These are phyloP conservation scores for Criorhina ranunculi DNA, from an alignment of 2,888 invertebrate species.

Conservation along the genomic window DNA sequence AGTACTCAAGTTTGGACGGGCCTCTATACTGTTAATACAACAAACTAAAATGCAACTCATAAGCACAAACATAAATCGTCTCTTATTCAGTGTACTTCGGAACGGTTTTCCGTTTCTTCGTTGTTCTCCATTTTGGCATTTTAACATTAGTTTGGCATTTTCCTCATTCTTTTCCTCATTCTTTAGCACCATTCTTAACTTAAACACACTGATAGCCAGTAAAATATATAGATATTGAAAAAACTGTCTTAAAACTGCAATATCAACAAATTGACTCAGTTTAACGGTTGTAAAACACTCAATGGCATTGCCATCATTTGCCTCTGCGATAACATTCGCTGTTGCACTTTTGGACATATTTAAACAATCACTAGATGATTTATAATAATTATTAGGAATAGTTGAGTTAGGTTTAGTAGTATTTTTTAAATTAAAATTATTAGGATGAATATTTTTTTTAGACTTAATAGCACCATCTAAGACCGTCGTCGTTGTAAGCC, in stretches of 20 bases:
- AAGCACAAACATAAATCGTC: slow-evolving; percentile 43
- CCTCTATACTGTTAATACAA: slow-evolving; percentile 80
- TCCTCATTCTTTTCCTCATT: slow-evolving; percentile 7
- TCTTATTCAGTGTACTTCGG: slow-evolving; percentile 28
- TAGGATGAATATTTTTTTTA: slow-evolving; percentile 56
- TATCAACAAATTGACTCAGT: slow-evolving; percentile 64
- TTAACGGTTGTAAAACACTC: slow-evolving; percentile 2
- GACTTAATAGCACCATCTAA: slow-evolving; percentile 80
- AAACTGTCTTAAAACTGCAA: slow-evolving; percentile 10
- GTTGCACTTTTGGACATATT: slow-evolving; percentile 51
- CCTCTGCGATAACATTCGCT: background rate
- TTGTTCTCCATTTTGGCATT: slow-evolving; percentile 61
- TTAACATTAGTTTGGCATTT: slow-evolving; percentile 53
- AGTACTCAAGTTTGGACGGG: slow-evolving; percentile 81
- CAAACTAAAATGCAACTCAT: slow-evolving; percentile 78
- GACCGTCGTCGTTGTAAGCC: slow-evolving; percentile 73
- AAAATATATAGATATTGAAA: slow-evolving; percentile 23
- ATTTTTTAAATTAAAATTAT: slow-evolving; percentile 35
- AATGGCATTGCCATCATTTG: background rate
- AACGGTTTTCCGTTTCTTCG: slow-evolving; percentile 26
- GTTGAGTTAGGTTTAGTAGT: slow-evolving; percentile 58
- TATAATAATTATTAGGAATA: slow-evolving; percentile 54
- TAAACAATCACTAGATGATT: slow-evolving; percentile 41
- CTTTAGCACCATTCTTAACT: slow-evolving; percentile 60
- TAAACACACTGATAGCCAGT: slow-evolving; percentile 16